These are phyloP conservation scores for Catonia carolina DNA, from an alignment of 2,888 invertebrate genomes.

Conservation along the genomic window DNA sequence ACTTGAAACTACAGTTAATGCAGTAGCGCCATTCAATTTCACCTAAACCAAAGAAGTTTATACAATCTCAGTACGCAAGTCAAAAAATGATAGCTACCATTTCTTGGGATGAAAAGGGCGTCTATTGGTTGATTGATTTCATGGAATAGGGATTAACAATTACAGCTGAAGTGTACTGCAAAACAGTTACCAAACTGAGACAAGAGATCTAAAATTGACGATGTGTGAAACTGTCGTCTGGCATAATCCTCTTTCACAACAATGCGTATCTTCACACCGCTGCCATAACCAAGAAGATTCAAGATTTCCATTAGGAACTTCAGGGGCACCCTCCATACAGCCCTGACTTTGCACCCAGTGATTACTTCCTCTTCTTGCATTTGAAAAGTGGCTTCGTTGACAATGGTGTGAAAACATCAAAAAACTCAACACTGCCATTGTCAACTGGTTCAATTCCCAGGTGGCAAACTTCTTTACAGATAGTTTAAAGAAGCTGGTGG, in stretches of 20 bases:
- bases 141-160: background rate
- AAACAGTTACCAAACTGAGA: background rate
- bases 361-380: too few species aligned
- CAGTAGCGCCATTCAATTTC: background rate
- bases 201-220: background rate
- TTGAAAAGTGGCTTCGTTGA: constrained; percentile 12
- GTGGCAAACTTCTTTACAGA: too few species aligned
- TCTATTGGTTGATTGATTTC: background rate
- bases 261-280: constrained; percentile 17
- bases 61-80: background rate
- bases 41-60: background rate
- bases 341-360: constrained; percentile 17
- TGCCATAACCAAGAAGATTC: background rate
- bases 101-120: too few species aligned
- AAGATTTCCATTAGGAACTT: constrained; percentile 17
- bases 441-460: too few species aligned
- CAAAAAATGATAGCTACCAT: background rate
- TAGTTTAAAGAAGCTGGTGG: too few species aligned
- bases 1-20: constrained; percentile 10
- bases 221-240: background rate
- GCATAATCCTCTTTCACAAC: constrained; percentile 16
- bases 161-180: background rate
- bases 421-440: too few species aligned
- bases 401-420: constrained; percentile 15
- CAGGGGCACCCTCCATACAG: constrained; percentile 10